Evolutionary conservation across 2,113 vertebrate species (phyloP), one percentile per base, ranked within the genome.

Genomic region (Dermatemys mawii): DNA sequence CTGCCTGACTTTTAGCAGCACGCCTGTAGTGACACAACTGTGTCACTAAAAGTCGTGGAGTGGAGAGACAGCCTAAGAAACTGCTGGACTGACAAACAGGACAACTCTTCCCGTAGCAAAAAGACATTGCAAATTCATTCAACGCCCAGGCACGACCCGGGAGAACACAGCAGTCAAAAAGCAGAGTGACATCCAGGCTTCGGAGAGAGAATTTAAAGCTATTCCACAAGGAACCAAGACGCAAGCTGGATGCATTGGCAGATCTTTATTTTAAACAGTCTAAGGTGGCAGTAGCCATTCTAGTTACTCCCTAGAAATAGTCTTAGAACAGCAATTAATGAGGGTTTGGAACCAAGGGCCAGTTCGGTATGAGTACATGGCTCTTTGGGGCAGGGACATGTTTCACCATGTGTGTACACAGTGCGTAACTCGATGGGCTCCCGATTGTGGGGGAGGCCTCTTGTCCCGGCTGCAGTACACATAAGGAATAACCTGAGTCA

Each of bases 91-190:
- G 60, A 67, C 60, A 67, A n/a, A 67, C 57, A 60, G 4, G 35
- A 21, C 9, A 38, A 38, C 63, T 38, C 63, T 70, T 70, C 63
- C 78, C 12, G 50, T 81, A 90, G 78, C 38, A 4, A 10, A 73
- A 75, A 73, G 48, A 11, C 2, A 1, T 50, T 8, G 2, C 2
- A 48, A 63, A n/a, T 21, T 81, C 8, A 12, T 27, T 21, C 86
- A 63, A 3, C 0, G 1, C 0, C 27, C 0, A 3, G 44, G 32
- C 24, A 29, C 1, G 75, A 84, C 75, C n/a, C 5, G 35, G 57
- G 70, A 87, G 46, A 53, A 46, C 55, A 11, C 10, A 13, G 41
- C 70, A 44, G 11, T 27, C 26, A 46, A 29, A 27, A 27, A 44
- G 5, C 41, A 46, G 29, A 46, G 44, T 19, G 5, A 76, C 22